Percentiles rank a stretch among this genome's conserved stretches.
phyloP scores from a whole-genome alignment of 2,888 invertebrate species.

The Cabera pusaria region DNA sequence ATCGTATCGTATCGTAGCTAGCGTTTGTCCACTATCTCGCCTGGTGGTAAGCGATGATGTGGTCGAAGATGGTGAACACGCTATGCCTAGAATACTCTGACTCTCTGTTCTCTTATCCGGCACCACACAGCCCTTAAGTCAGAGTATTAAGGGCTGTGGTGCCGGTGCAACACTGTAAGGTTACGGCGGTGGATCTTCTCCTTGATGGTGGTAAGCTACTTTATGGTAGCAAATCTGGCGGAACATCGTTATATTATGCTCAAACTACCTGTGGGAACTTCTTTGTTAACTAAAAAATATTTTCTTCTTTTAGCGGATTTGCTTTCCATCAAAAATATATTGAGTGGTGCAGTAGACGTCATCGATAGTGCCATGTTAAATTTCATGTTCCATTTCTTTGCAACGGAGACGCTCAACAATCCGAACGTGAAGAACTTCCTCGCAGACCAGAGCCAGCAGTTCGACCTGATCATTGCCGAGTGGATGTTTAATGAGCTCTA shows the following conservation, averaged over 20 bases:
- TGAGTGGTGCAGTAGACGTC: constrained; percentile 23
- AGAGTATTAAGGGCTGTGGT: constrained; percentile 97
- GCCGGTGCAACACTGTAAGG: constrained; percentile 94
- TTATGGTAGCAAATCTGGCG: too few relatives aligned
- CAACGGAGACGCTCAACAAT: constrained; percentile 28
- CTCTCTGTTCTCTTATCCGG: constrained; percentile 89
- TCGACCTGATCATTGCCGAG: constrained; percentile 11
- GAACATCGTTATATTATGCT: too few relatives aligned
- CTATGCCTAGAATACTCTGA: too few relatives aligned
- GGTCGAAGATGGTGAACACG: too few relatives aligned
- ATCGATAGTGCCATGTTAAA: constrained; percentile 17
- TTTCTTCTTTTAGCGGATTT: constrained; percentile 25
- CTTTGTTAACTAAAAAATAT: constrained; percentile 6
- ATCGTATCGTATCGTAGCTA: too few relatives aligned
- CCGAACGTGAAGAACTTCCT: constrained; percentile 31
- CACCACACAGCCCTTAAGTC: constrained; percentile 94
- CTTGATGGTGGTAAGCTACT: too few relatives aligned
- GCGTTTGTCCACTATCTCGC: too few relatives aligned
- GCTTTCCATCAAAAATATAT: constrained; percentile 28
- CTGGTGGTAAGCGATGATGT: too few relatives aligned
- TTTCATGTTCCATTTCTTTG: constrained; percentile 19
- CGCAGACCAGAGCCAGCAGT: constrained; percentile 3
- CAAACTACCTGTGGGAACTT: too few relatives aligned
- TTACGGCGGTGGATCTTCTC: constrained; percentile 98
- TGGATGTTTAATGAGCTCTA: constrained; percentile 9